A percentile compares a stretch with the other conserved stretches of the same genome.
phyloP scores from a whole-genome alignment of 1,140 invertebrate species.

The Parapsyche elsis region DNA sequence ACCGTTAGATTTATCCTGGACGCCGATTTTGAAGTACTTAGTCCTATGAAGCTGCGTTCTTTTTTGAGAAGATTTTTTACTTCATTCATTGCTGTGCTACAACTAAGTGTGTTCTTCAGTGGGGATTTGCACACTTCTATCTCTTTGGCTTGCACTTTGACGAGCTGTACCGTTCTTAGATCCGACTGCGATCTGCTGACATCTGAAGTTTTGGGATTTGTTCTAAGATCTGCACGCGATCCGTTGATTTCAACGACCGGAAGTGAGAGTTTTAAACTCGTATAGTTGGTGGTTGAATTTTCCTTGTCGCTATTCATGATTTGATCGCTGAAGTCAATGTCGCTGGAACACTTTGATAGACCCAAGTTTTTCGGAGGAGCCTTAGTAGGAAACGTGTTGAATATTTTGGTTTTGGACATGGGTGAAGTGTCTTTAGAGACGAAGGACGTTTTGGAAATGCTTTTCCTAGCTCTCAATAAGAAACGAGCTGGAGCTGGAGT shows the following conservation, averaged over 20 bases:
- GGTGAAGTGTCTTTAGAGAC: conserved; percentile 32
- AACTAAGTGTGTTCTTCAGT: conserved; percentile 47
- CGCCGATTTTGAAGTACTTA: conserved; percentile 52
- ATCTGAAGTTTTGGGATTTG: conserved; percentile 24
- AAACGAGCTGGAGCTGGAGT: conserved; percentile 46
- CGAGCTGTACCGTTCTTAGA: conserved; percentile 40
- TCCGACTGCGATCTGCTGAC: conserved; percentile 42
- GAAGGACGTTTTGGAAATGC: conserved; percentile 40
- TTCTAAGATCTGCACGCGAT: neutral
- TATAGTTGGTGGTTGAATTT: conserved; percentile 1
- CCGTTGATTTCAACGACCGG: conserved; percentile 10
- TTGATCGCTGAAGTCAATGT: conserved; percentile 46
- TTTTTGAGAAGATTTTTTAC: conserved; percentile 58
- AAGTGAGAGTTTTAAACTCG: conserved; percentile 12
- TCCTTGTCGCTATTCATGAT: neutral
- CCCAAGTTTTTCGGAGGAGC: conserved; percentile 51
- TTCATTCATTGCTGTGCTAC: conserved; percentile 50
- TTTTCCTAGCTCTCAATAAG: conserved; percentile 49
- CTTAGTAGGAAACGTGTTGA: conserved; percentile 54
- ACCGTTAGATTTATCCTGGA: conserved; percentile 59
- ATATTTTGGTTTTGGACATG: conserved; percentile 43
- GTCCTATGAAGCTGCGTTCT: conserved; percentile 59
- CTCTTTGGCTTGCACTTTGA: conserved; percentile 52
- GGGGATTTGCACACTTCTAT: conserved; percentile 53
- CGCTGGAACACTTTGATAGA: conserved; percentile 52